phyloP scores from a whole-genome alignment of 1,140 invertebrate species.

The Drosophila sp. region DNA sequence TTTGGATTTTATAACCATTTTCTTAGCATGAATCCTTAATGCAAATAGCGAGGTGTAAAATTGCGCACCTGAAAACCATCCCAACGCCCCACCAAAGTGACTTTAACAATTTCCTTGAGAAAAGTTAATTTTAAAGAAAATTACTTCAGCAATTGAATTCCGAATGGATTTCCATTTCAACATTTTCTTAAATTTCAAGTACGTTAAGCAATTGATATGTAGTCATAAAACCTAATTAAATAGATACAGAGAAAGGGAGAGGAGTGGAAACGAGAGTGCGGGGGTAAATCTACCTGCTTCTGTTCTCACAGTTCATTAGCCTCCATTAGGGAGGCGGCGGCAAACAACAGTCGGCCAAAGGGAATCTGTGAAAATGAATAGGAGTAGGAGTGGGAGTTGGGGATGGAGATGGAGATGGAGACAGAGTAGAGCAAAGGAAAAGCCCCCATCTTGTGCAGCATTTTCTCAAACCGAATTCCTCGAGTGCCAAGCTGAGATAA shows the following conservation, averaged over 20 bases:
- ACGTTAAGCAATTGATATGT: slow-evolving; percentile 8
- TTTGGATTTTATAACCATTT: too few species aligned
- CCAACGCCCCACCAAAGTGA: too few species aligned
- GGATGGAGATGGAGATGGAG: too few species aligned
- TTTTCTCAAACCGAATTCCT: slow-evolving; percentile 29
- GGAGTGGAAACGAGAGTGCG: neutral
- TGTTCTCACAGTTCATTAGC: slow-evolving; percentile 61
- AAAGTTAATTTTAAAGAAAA: neutral
- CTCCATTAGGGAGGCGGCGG: slow-evolving; percentile 69
- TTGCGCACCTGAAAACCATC: too few species aligned
- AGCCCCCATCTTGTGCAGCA: slow-evolving; percentile 28
- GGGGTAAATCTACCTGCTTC: slow-evolving; percentile 48
- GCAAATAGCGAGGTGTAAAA: too few species aligned
- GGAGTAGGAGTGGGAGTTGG: slow-evolving; percentile 1
- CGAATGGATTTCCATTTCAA: neutral
- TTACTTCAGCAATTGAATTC: neutral
- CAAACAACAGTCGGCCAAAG: slow-evolving; percentile 55
- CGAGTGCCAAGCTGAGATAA: slow-evolving; percentile 30
- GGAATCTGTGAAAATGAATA: neutral
- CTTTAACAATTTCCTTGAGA: neutral
- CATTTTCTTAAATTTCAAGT: slow-evolving; percentile 1
- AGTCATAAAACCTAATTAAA: slow-evolving; percentile 12
- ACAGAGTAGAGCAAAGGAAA: slow-evolving; percentile 3
- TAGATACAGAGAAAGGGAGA: neutral
- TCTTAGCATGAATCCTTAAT: too few species aligned